Base-by-base conservation (phyloP, 2,888 invertebrate species). In the Cantharis flavilabris region DNA sequence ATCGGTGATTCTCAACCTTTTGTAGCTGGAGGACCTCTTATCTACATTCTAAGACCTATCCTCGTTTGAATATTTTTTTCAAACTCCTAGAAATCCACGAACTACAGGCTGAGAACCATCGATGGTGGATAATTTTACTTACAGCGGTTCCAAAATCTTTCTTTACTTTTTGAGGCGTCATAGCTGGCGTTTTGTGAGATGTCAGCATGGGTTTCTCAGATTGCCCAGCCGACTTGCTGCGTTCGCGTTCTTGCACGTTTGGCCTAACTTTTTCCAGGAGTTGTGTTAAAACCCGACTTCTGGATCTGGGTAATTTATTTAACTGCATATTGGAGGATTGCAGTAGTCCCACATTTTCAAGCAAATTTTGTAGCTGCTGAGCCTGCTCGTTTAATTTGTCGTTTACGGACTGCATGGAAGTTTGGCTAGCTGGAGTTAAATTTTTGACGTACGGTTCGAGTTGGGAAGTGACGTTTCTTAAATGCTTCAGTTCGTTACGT, bases 401-500 rank as follows among this genome's bases (percentile, higher is more conserved):
- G 70, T 78, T 83, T 33, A 83, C 83, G 73, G 72, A 81, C 87
- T 14, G 86, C 85, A 71, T 76, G 83, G 18, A 87, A 81, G 74
- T 72, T 49, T 49, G 49, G 73, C 78, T 76, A 30, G 80, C 75
- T 3, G 89, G 88, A 0, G 90, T 87, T 76, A 91, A 86, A 18
- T 91, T 91, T 79, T 92, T 90, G 30, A 93, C 91, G 85, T 92
- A 93, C 0, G 93, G 93, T 82, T 93, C 92, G 76, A 94, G 86
- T 82, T 93, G 93, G 76, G 91, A 91, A 0, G 92, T 91, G 67
- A 93, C 89, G 18, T 89, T 90, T 82, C 91, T 91, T 79, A 94
- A 86, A 82, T 93, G 92, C 83, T 92, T 92, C 81, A 93, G 90
- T 85, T 94, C 93, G 78, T 91, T 91, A 73, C 92, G 90, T 76